phyloP scores from a whole-genome alignment of 1,140 invertebrate species.

The Hylyphantes graminicola region DNA sequence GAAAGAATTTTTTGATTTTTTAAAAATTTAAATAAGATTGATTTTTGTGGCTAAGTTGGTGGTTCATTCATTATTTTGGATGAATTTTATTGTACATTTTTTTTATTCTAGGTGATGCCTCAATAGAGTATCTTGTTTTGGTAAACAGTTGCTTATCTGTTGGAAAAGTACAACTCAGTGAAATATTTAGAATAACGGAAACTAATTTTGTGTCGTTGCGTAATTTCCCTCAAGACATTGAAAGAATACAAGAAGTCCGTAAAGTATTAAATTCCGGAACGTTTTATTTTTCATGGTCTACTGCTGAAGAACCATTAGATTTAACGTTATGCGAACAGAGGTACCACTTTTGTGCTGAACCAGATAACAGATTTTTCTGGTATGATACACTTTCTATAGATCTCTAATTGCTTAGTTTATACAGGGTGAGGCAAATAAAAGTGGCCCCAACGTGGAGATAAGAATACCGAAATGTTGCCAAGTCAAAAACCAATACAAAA shows the following conservation, averaged over 20 bases:
- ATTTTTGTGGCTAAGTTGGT: no score
- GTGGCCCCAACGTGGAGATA: no score
- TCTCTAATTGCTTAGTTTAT: background rate
- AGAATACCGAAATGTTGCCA: no score
- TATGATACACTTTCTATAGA: constrained; percentile 65
- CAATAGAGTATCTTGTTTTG: constrained; percentile 86
- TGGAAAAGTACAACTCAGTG: constrained; percentile 91
- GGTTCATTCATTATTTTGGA: no score
- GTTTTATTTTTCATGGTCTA: constrained; percentile 93
- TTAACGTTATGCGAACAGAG: constrained; percentile 93
- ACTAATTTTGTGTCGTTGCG: constrained; percentile 88
- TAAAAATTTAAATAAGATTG: no score
- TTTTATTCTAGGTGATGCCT: constrained; percentile 76
- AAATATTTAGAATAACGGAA: constrained; percentile 93
- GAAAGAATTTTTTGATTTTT: no score
- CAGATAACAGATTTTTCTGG: constrained; percentile 97
- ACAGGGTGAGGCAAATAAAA: no score
- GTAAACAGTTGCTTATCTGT: constrained; percentile 95
- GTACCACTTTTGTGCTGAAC: constrained; percentile 78
- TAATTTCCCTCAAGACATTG: constrained; percentile 80
- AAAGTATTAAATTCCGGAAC: constrained; percentile 91
- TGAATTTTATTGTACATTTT: constrained; percentile 14
- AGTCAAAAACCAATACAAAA: no score
- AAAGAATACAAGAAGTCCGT: constrained; percentile 82
- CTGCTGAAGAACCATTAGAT: constrained; percentile 74